Conservation (phyloP, 2,113 vertebrate species). For the Tamias sibiricus region DNA sequence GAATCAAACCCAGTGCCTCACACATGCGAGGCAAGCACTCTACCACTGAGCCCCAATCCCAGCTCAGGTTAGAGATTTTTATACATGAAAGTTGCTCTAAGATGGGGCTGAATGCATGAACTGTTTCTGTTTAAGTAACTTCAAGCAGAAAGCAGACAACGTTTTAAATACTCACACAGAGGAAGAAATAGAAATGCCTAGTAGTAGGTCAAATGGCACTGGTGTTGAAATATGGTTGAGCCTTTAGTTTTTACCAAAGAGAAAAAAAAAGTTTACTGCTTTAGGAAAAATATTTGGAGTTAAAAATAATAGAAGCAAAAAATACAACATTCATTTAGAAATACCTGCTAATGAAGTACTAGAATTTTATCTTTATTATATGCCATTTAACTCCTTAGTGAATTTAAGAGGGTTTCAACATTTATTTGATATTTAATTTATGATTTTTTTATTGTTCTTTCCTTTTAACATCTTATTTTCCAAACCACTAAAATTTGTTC, state of each 20-base stretch:
- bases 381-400: neutral
- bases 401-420: neutral
- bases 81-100: neutral
- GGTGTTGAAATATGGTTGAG: neutral
- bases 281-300: neutral
- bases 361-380: neutral
- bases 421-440: constrained; percentile 43
- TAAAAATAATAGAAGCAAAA: neutral
- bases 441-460: neutral
- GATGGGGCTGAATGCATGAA: neutral
- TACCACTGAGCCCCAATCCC: no score
- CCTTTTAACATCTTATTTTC: neutral
- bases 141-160: neutral
- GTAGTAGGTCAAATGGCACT: neutral
- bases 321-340: neutral
- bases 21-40: no score
- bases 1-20: no score
- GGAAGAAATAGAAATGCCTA: neutral
- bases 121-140: neutral
- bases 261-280: neutral
- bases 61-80: neutral
- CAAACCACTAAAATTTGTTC: neutral
- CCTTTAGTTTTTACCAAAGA: neutral
- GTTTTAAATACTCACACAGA: constrained; percentile 25
- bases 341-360: neutral